Percentiles rank a stretch among this genome's conserved stretches.
Evolutionary conservation across 2,797 vertebrate species (phyloP).

Genomic region (Lateolabrax maculatus): DNA sequence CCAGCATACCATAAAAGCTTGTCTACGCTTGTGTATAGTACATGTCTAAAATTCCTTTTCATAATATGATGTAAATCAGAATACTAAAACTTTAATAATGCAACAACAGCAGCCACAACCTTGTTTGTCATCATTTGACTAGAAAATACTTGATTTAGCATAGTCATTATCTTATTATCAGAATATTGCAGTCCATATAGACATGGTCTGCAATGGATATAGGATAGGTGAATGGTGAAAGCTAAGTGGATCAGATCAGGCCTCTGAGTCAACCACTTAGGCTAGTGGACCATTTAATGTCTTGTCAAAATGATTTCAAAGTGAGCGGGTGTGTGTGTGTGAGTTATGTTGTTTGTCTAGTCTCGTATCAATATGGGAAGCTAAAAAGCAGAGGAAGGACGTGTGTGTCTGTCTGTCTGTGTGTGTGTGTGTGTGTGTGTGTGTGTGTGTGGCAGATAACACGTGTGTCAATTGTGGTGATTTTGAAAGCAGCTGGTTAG

Average conservation of each 20-base stretch:
- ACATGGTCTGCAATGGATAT: neutral
- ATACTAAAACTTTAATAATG: neutral
- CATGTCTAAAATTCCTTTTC: neutral
- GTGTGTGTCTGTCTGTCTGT: neutral
- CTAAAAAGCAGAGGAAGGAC: conserved; percentile 15
- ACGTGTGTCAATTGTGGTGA: conserved; percentile 39
- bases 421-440: conserved; percentile 7
- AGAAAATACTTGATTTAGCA: neutral
- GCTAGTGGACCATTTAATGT: conserved; percentile 37
- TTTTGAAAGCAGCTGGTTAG: conserved; percentile 77
- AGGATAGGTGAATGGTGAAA: conserved; percentile 4
- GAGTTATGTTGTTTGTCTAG: neutral
- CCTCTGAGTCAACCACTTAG: conserved; percentile 42
- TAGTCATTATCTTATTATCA: conserved; percentile 3
- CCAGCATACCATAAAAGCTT: neutral
- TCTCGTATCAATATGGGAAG: neutral
- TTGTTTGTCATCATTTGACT: neutral
- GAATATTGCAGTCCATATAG: neutral
- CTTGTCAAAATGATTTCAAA: conserved; percentile 33
- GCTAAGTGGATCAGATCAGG: conserved; percentile 44
- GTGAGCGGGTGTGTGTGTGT: neutral
- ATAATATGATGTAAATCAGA: neutral
- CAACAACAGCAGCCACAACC: no score
- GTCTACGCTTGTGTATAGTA: neutral
- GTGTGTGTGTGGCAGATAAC: conserved; percentile 5